Evolutionary conservation across 64 coral and sea anemone species (phyloP), one percentile per base, ranked within the genome.

Genomic region (Cladopsammia gracilis): DNA sequence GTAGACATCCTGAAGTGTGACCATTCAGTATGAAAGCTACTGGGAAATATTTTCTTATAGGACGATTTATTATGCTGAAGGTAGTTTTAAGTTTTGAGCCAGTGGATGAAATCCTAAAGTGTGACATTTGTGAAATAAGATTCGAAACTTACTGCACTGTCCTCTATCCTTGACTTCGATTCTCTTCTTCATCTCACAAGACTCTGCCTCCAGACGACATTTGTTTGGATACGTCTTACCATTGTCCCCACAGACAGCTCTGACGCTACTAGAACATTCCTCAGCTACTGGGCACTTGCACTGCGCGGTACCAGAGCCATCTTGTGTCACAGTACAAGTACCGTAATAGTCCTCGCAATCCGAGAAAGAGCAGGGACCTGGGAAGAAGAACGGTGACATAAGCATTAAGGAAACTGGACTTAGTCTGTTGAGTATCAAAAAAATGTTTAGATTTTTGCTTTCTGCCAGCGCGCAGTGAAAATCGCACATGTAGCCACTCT

Each of bases 171-270:
- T 56, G 23, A 88, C 49, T 67, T 77, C 73, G 19, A 96, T 93
- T 75, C 62, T 72, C 23, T 68, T 83, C 23, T 83, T 82, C 3
- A 81, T 53, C 5, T 47, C 50, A 93, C 95, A 96, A 7, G 95
- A 76, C 44, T 67, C 49, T 15, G 43, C 71, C 7, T 74, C 62
- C 26, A 96, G 49, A 15, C 44, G 61, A 58, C 95, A 96, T 54
- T 46, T 66, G 62, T 67, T 93, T 3, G 26, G 6, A 86, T 93
- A 96, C 6, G 86, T 85, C 23, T 89, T 83, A 9, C 86, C 90
- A 57, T 93, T 67, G 23, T 88, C 71, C 11, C 95, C 95, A 79
- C 95, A 96, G 23, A 96, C 78, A 3, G 60, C 57, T 9, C 76
- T 64, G 19, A 22, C 20, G 9, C 2, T 22, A 10, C 16, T 11